Base-by-base conservation (phyloP, 2,797 vertebrate species). In the Chlorospingus flavigularis region DNA sequence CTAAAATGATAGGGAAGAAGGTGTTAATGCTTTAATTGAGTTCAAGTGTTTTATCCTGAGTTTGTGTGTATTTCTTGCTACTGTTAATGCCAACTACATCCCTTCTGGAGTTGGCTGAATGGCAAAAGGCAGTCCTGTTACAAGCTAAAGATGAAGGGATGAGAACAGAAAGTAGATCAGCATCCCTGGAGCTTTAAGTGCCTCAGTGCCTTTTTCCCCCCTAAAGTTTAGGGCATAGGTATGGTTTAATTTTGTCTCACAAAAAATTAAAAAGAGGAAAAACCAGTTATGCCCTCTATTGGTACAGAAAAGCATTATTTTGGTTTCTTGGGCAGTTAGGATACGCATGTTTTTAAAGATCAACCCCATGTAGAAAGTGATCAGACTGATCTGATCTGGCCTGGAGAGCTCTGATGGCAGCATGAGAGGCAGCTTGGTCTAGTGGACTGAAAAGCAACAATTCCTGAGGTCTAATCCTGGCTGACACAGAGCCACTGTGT, bases 401-500 rank as follows among this genome's bases (percentile, higher is more conserved):
- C 95, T 42, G 72, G 71, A 90, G 88, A 95, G 25, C 67, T 95
- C 55, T 1, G 17, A 77, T 3, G 18, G 91, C 72, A 94, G 75
- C 0, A 1, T 86, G 85, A 97, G 92, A 95, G 89, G 92, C 96
- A 95, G 90, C 54, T 88, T 95, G 82, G 40, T 82, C 74, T 89
- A 94, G 35, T 65, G 82, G 89, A 75, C 88, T 91, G 96, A 97
- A 96, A 92, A 73, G 62, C 70, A 93, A 23, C 65, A 67, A 3
- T 87, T 96, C 88, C 75, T 79, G 63, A 89, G 94, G 87, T 94
- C 83, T 97, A 92, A 97, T 97, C 53, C 87, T 88, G 89, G 67
- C n/a, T 96, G 94, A 95, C 96, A 92, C 30, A 60, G 79, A 96
- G 67, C 57, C 63, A 65, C 47, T 92, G 24, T 3, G 13, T 80